Percentiles rank a stretch among this genome's conserved stretches.
Evolutionary conservation across 2,888 invertebrate species (phyloP).

Genomic region (Xylophagus ater): DNA sequence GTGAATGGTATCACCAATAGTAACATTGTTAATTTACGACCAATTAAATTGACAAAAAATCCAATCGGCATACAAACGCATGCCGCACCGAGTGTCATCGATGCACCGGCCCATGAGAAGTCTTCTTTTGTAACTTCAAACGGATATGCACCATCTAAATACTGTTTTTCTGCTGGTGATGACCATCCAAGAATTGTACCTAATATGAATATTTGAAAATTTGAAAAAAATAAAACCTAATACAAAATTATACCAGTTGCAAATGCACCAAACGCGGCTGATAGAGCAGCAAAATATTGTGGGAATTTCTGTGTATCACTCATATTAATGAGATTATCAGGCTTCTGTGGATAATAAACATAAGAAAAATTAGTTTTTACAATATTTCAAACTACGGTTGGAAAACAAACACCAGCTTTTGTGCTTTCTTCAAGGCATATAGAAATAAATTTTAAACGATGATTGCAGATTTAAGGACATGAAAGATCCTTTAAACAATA

Average conservation of each 20-base stretch:
- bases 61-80: conserved; percentile 63
- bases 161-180: conserved; percentile 46
- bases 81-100: conserved; percentile 63
- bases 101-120: conserved; percentile 61
- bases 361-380: no score
- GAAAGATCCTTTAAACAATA: no score
- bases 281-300: conserved; percentile 1
- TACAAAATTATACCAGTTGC: no score
- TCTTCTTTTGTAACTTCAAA: conserved; percentile 43
- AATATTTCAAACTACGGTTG: no score
- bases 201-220: no score
- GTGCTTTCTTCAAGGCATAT: no score
- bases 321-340: conserved; percentile 32
- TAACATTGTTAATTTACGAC: conserved; percentile 54
- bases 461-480: no score
- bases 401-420: no score
- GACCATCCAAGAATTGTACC: conserved; percentile 63
- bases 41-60: conserved; percentile 53
- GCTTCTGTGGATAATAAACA: no score
- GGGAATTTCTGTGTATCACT: conserved; percentile 21
- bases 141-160: conserved; percentile 41
- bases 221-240: no score
- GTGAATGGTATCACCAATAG: conserved; percentile 50
- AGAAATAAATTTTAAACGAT: no score
- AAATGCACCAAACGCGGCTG: no score